Evolutionary conservation across 2,888 invertebrate species (phyloP), one percentile per base, ranked within the genome.

Genomic region (Deilephila porcellus): DNA sequence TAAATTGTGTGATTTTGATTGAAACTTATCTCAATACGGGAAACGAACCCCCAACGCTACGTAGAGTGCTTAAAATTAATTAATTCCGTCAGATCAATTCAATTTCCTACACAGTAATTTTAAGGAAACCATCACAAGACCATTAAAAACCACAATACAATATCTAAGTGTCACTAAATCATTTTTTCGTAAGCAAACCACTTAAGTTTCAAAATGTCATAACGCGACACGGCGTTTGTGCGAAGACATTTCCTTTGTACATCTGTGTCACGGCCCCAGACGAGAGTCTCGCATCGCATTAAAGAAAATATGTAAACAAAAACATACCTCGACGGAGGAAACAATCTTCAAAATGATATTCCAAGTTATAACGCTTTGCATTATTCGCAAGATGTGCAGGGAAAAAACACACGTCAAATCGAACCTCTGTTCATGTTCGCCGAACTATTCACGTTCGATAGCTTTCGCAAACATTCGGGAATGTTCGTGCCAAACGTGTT

Each of bases 301-400:
- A 64, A 64, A 45, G 0, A 45, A 63, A 19, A 14, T 63, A 34
- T n/a, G 63, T 63, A 17, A 63, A 34, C 63, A 63, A 63, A 64
- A 64, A 64, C 11, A 64, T 8, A 45, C 14, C 20, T 62, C 17
- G 25, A 25, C 45, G 45, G 6, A n/a, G 45, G 37, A 67, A 67
- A 67, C 67, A 67, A 67, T 25, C 67, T 52, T 45, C 67, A 17
- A 4, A 52, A 67, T 52, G 45, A 67, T 67, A 67, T 67, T 45
- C 52, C 25, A 67, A 52, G 45, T 20, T 64, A 37, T 45, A 6
- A 52, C 52, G 17, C 25, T 52, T 25, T 29, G 20, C 67, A 17
- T 67, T 52, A 45, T 32, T 32, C 25, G 20, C 20, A 52, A 45
- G 17, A 14, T 20, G 5, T 14, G 11, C 25, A 14, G 8, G 11